phyloP scores from a whole-genome alignment of 1,140 invertebrate genomes.

The Ceratosolen solmsi region DNA sequence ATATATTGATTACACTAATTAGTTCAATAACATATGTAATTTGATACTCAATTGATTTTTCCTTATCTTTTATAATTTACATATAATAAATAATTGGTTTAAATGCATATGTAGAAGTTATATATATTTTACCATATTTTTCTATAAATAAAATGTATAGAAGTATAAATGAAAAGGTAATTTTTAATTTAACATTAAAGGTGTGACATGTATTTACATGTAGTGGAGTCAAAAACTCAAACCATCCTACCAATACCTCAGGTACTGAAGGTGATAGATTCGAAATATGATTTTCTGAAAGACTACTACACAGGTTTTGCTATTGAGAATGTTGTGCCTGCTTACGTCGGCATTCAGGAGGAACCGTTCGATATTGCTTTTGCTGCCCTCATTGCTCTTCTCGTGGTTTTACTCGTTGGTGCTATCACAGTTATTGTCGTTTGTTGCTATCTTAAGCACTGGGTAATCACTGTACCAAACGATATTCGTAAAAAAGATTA shows the following conservation, averaged over 20 bases:
- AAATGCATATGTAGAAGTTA: no score
- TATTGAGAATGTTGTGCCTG: conserved; percentile 86
- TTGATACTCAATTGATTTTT: no score
- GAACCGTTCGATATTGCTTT: conserved; percentile 89
- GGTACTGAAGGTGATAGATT: conserved; percentile 88
- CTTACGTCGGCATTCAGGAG: conserved; percentile 73
- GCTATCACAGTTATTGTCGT: conserved; percentile 90
- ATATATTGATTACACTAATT: no score
- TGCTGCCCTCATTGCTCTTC: conserved; percentile 87
- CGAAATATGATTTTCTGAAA: conserved; percentile 88
- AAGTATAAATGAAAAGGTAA: no score
- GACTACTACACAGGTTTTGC: conserved; percentile 84
- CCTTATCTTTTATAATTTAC: no score
- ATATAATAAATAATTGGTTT: no score
- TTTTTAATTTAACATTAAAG: conserved; percentile 68
- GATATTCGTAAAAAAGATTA: conserved; percentile 84
- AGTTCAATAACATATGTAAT: no score
- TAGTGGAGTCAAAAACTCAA: conserved; percentile 83
- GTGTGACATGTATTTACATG: conserved; percentile 91
- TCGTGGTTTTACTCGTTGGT: conserved; percentile 89
- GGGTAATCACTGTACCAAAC: conserved; percentile 82
- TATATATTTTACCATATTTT: no score
- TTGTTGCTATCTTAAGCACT: conserved; percentile 91
- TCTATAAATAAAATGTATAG: no score
- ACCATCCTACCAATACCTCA: conserved; percentile 85